Percentiles rank a stretch among this genome's conserved stretches.
Conservation (phyloP, 2,113 vertebrate genomes). For the Datnioides undecimradiatus region DNA sequence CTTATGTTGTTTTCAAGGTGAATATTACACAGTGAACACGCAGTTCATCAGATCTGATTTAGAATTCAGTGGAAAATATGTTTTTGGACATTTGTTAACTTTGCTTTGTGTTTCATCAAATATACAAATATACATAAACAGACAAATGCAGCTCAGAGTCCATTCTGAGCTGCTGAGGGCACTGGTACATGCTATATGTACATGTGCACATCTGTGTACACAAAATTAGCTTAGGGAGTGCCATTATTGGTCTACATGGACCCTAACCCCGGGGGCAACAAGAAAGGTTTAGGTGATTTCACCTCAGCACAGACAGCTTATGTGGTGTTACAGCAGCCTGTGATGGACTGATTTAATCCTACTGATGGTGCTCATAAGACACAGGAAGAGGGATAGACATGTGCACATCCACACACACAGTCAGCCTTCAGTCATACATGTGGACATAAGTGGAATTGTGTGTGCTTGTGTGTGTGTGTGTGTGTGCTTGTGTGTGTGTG, state of each 20-base stretch:
- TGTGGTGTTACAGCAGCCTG: conserved; percentile 61
- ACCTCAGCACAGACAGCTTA: conserved; percentile 53
- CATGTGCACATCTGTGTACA: conserved; percentile 48
- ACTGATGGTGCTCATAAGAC: conserved; percentile 75
- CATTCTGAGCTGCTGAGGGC: conserved; percentile 6
- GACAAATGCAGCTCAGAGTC: not conserved
- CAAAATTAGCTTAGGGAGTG: conserved; percentile 57
- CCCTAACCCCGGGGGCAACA: conserved; percentile 59
- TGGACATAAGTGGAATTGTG: conserved; percentile 38
- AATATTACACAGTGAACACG: not conserved
- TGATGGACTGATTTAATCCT: conserved; percentile 84
- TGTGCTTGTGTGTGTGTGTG: conserved; percentile 30
- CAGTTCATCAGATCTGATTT: too few relatives aligned
- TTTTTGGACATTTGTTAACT: not conserved
- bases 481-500: conserved; percentile 18
- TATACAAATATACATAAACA: not conserved
- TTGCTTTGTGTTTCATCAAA: not conserved
- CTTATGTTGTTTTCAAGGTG: not conserved
- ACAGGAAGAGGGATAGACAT: conserved; percentile 59
- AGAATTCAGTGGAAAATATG: conserved; percentile 2
- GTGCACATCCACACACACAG: conserved; percentile 28
- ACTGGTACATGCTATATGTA: too few relatives aligned
- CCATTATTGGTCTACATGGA: conserved; percentile 61
- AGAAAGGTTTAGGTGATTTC: conserved; percentile 65
- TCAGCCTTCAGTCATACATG: conserved; percentile 64